These are phyloP conservation scores for Scaptomyza polygonia DNA, from an alignment of 2,888 invertebrate species.

Conservation along the genomic window DNA sequence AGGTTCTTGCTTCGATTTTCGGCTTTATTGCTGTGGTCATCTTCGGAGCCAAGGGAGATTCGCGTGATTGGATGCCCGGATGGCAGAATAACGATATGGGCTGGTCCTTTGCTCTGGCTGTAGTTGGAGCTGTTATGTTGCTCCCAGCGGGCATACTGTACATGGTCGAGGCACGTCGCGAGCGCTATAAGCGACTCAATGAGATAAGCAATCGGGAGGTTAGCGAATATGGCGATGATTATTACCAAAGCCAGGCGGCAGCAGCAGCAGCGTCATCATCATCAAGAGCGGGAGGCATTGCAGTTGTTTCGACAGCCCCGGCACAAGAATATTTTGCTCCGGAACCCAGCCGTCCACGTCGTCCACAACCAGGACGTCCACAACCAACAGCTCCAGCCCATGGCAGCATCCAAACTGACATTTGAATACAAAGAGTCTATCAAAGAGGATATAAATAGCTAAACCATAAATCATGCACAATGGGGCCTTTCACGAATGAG, in stretches of 20 bases:
- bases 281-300: conserved; percentile 17
- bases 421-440: conserved; percentile 84
- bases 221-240: conserved; percentile 87
- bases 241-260: conserved; percentile 69
- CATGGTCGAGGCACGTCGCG: conserved; percentile 92
- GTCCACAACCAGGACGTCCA: conserved; percentile 73
- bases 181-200: conserved; percentile 89
- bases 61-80: conserved; percentile 97
- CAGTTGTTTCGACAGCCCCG: conserved; percentile 34
- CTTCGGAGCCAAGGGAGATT: conserved; percentile 95
- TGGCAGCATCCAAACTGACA: conserved; percentile 89
- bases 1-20: conserved; percentile 90
- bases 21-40: conserved; percentile 93
- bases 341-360: conserved; percentile 78
- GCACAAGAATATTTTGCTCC: conserved; percentile 64
- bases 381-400: conserved; percentile 64
- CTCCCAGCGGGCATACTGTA: conserved; percentile 92
- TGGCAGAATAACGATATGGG: conserved; percentile 98
- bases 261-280: conserved; percentile 17
- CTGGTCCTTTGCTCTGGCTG: conserved; percentile 96
- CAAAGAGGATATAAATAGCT: background rate
- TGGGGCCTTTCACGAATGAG: conserved; percentile 21
- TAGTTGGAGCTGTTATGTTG: conserved; percentile 90
- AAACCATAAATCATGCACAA: background rate
- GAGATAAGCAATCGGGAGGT: conserved; percentile 89